Conservation (phyloP, 2,113 vertebrate species). For the Hippopotamus amphibius region DNA sequence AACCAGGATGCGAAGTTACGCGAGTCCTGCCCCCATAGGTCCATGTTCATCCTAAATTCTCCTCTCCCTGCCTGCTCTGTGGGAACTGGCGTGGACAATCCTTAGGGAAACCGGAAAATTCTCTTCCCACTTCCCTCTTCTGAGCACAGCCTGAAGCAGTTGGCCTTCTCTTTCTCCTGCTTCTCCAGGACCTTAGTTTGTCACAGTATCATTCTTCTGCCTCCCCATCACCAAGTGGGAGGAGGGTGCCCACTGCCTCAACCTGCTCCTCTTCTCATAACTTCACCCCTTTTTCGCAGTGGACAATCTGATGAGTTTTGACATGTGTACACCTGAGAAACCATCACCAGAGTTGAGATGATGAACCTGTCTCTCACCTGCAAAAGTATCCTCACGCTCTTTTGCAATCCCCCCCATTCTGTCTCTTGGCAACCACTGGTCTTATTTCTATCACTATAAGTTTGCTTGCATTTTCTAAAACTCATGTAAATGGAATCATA, state of each 20-base stretch:
- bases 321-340: no score
- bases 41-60: not conserved
- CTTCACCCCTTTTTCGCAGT: not conserved
- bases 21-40: not conserved
- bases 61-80: not conserved
- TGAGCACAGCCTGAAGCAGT: not conserved
- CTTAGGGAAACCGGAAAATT: not conserved
- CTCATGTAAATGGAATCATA: not conserved
- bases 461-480: not conserved
- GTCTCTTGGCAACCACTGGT: not conserved
- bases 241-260: not conserved
- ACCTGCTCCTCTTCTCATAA: not conserved
- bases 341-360: no score
- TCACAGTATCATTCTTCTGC: not conserved
- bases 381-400: no score
- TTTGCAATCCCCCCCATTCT: not conserved
- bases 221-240: not conserved
- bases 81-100: not conserved
- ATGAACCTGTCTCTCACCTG: not conserved
- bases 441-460: not conserved
- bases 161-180: accelerated
- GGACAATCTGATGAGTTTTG: no score
- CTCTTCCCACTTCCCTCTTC: not conserved
- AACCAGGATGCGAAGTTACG: not conserved
- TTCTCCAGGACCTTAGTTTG: not conserved